Percentiles rank a stretch among this genome's conserved stretches.
These are phyloP conservation scores for Megalonaias nervosa DNA, from an alignment of 1,140 invertebrate genomes.

Conservation along the genomic window DNA sequence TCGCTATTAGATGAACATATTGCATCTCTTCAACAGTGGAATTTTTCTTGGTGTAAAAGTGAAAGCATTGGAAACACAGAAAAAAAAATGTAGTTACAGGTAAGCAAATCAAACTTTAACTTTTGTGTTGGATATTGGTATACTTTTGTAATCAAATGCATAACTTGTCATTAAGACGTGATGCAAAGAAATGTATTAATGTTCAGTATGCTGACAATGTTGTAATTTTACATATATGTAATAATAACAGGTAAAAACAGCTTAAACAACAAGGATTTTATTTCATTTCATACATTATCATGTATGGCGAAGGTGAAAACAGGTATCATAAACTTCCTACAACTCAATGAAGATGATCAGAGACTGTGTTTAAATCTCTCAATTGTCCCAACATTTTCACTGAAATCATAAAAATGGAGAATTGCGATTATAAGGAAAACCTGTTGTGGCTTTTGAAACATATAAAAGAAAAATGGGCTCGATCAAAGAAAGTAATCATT, in stretches of 20 bases:
- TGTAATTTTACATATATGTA: neutral
- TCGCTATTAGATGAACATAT: too few species aligned
- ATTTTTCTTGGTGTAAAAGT: too few species aligned
- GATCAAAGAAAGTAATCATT: slow-evolving; percentile 3
- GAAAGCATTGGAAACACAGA: too few species aligned
- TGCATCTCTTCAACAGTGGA: too few species aligned
- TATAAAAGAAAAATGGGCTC: neutral
- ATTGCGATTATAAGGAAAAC: neutral
- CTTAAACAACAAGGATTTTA: neutral
- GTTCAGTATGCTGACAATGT: neutral
- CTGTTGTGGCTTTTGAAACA: slow-evolving; percentile 13
- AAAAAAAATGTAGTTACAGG: too few species aligned
- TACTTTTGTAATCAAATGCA: too few species aligned
- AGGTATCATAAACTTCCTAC: slow-evolving; percentile 10
- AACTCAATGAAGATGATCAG: neutral
- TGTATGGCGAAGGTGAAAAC: slow-evolving; percentile 6
- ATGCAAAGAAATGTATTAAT: too few species aligned
- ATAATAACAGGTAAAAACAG: neutral
- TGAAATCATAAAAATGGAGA: neutral
- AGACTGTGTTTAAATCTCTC: slow-evolving; percentile 2
- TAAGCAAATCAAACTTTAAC: too few species aligned
- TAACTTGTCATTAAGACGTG: too few species aligned
- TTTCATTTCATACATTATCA: neutral
- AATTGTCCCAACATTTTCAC: slow-evolving; percentile 12
- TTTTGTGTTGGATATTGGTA: too few species aligned